Evolutionary conservation across 2,888 invertebrate genomes (phyloP).

Genomic region (Notocelia uddmanniana): DNA sequence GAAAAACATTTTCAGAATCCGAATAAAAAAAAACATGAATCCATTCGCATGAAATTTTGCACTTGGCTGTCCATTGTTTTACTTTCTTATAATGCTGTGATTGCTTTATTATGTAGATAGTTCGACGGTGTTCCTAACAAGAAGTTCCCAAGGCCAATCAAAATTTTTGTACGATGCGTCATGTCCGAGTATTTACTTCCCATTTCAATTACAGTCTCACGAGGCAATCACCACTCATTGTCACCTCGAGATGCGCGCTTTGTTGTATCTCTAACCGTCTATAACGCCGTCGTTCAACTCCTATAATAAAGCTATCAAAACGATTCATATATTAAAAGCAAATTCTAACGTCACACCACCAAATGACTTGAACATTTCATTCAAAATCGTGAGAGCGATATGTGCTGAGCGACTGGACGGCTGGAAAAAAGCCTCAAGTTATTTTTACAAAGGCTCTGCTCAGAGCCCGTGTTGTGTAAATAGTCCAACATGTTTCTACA

Average conservation of each 20-base stretch:
- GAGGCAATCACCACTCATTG: slow-evolving; percentile 82
- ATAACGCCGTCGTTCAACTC: slow-evolving; percentile 73
- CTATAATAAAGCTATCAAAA: slow-evolving; percentile 81
- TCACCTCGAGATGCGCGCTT: slow-evolving; percentile 73
- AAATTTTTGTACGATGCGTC: slow-evolving; percentile 74
- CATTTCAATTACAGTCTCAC: slow-evolving; percentile 80
- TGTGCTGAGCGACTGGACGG: slow-evolving; percentile 71
- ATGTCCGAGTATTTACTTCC: slow-evolving; percentile 68
- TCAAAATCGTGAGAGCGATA: slow-evolving; percentile 81
- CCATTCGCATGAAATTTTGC: slow-evolving; percentile 12
- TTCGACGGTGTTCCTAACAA: slow-evolving; percentile 35
- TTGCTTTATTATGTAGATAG: slow-evolving; percentile 21
- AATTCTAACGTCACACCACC: slow-evolving; percentile 79
- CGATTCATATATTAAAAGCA: slow-evolving; percentile 79
- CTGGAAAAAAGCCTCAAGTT: slow-evolving; percentile 72
- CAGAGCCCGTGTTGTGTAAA: slow-evolving; percentile 84
- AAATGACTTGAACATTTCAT: slow-evolving; percentile 83
- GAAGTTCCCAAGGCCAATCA: slow-evolving; percentile 69
- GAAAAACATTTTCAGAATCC: background rate
- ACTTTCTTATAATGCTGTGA: slow-evolving; percentile 11
- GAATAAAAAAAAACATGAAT: background rate
- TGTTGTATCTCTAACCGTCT: slow-evolving; percentile 71
- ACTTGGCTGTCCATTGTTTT: slow-evolving; percentile 6
- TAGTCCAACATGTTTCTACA: slow-evolving; percentile 84
- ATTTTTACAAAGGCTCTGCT: slow-evolving; percentile 77